Evolutionary conservation across 2,888 invertebrate species (phyloP), one percentile per base, ranked within the genome.

Genomic region (Hecatera dysodea): DNA sequence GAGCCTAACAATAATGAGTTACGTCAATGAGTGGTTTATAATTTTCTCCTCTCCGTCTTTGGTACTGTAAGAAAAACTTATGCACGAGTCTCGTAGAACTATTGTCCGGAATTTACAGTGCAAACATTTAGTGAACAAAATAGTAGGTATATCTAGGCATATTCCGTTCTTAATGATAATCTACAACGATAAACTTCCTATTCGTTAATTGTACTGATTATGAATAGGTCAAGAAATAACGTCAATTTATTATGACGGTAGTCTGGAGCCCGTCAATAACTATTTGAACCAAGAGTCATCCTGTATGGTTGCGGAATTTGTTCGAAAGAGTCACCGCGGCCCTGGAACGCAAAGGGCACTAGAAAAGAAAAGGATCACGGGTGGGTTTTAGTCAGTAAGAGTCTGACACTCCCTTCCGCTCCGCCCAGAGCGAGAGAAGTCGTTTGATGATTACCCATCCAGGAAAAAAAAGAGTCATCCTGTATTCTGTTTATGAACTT

Each of bases 161-260:
- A 19, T 67, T 60, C 24, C 65, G 39, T 72, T 62, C 2, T 6
- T 57, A 55, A 42, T 50, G 48, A 66, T 39, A 19, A n/a, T 39
- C 8, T 67, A 39, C 64, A 62, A 48, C n/a, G 12, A 63, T 50
- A 44, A 67, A 61, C 60, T 72, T 57, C 36, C 59, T n/a, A 61
- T 53, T 61, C 2, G 50, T 62, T 61, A 72, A 70, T 53, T 71
- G 52, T 33, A 36, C n/a, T 56, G n/a, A 53, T 62, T 17, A 76
- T 44, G n/a, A 24, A 55, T 39, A 65, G 73, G 82, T 79, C 73
- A 72, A 52, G 36, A 61, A 55, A 67, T 22, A 81, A 78, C 62
- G 61, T 65, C 72, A 59, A 2, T 44, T 64, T 61, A 67, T 1
- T 50, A 6, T 36, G n/a, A 69, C 46, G 24, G 29, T 48, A 60